Evolutionary conservation across 2,113 vertebrate genomes (phyloP), one percentile per base, ranked within the genome.

Genomic region (Gallinago jamesoni): DNA sequence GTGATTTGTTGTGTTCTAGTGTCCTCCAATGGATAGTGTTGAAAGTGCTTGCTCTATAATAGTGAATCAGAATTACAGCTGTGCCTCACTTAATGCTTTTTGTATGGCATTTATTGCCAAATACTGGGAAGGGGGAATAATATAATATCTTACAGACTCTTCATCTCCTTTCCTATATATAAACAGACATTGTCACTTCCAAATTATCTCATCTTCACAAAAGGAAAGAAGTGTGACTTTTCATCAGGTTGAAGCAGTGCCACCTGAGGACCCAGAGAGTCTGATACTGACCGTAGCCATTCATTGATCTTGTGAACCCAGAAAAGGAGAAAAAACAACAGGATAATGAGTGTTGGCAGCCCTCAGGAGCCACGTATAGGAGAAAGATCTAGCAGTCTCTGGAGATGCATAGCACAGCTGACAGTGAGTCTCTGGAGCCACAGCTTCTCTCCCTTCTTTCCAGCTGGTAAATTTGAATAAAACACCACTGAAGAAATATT

Each of bases 21-120:
- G 97, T 98, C 98, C 98, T 98, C 98, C 97, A 96, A 96, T 98
- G 98, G 98, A 97, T 96, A 72, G 35, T 97, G 89, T 78, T 24
- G 93, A 98, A 97, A 98, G 78, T 95, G 95, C 96, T 95, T 67
- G 79, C 66, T 82, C 63, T 90, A 6, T 43, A 86, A 73, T 9
- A 91, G 43, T 20, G 4, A 41, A 69, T 52, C 45, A 41, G 75
- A 93, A 93, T 88, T 79, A 39, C 45, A 80, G 55, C 23, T 82
- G 30, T 76, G n/a, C 45, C 66, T 82, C 25, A 52, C 33, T 83
- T 56, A 52, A 37, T 41, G 4, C 1, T 6, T 78, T 87, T 41
- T 55, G n/a, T 33, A 64, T 5, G 25, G 67, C 39, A 84, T 68
- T 89, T 83, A 33, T 62, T 84, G 30, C 57, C 92, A 69, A 76